phyloP scores from a whole-genome alignment of 2,797 vertebrate genomes.

The Triplophysa yarkandensis region DNA sequence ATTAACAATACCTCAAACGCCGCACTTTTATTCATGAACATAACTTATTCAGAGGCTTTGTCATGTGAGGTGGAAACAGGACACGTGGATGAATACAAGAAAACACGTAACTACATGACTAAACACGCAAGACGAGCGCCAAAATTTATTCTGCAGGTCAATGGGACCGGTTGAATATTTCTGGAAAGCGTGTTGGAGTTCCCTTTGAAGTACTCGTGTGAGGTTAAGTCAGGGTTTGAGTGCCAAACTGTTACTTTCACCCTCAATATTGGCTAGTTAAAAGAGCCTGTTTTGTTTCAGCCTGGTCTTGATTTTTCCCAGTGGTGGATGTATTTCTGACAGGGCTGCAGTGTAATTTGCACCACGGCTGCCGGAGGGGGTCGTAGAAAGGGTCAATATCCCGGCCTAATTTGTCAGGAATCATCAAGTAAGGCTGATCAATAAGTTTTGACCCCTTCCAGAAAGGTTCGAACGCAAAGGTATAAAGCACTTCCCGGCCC shows the following conservation, averaged over 20 bases:
- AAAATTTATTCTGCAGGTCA: constrained; percentile 19
- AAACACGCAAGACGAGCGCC: background rate
- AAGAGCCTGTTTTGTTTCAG: constrained; percentile 29
- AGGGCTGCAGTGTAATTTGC: constrained; percentile 67
- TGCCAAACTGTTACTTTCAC: constrained; percentile 24
- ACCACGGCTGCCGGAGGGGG: constrained; percentile 58
- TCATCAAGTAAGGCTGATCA: constrained; percentile 68
- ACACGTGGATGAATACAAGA: constrained; percentile 16
- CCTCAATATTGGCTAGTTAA: background rate
- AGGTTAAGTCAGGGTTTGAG: constrained; percentile 4
- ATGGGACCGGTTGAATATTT: background rate
- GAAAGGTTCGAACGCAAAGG: constrained; percentile 62
- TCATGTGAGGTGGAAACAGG: background rate
- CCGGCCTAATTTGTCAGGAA: constrained; percentile 71
- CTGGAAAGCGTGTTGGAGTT: background rate
- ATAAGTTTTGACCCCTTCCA: constrained; percentile 71
- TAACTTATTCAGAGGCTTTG: constrained; percentile 33
- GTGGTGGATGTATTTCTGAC: constrained; percentile 57
- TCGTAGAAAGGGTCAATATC: constrained; percentile 68
- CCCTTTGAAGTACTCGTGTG: background rate
- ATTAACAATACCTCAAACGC: constrained; percentile 47
- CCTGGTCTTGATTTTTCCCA: constrained; percentile 41
- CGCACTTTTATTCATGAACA: constrained; percentile 27
- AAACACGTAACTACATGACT: constrained; percentile 10
- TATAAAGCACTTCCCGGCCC: constrained; percentile 58